Evolutionary conservation across 2,888 invertebrate genomes (phyloP).

Genomic region (Cordilura impudica): DNA sequence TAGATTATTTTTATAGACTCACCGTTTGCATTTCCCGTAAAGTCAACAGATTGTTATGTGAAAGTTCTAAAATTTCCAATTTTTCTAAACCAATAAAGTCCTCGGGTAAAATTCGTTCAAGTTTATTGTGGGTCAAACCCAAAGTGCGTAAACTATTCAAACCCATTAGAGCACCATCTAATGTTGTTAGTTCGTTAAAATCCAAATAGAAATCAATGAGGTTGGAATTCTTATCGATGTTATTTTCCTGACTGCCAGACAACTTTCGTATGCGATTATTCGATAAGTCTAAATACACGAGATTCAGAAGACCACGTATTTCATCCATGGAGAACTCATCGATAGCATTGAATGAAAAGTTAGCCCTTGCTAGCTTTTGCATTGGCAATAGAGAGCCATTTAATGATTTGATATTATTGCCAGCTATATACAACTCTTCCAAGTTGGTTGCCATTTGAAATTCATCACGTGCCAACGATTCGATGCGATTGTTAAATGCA

Average conservation of each 20-base stretch:
- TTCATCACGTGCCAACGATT: conserved; percentile 87
- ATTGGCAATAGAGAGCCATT: conserved; percentile 86
- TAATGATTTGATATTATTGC: conserved; percentile 84
- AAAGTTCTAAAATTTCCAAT: conserved; percentile 86
- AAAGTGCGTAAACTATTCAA: conserved; percentile 85
- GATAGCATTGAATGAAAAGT: conserved; percentile 87
- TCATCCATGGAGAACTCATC: conserved; percentile 89
- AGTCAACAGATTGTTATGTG: conserved; percentile 86
- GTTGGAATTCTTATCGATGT: conserved; percentile 87
- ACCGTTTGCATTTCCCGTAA: conserved; percentile 91
- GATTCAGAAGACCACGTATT: conserved; percentile 84
- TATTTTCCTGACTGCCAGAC: conserved; percentile 84
- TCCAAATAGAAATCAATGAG: conserved; percentile 86
- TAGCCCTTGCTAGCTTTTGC: conserved; percentile 83
- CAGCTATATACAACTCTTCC: conserved; percentile 85
- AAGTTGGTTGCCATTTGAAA: conserved; percentile 85
- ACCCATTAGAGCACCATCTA: conserved; percentile 88
- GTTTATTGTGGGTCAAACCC: conserved; percentile 86
- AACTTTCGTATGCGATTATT: conserved; percentile 85
- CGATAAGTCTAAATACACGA: conserved; percentile 87
- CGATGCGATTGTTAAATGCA: conserved; percentile 86
- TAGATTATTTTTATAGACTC: too few species aligned
- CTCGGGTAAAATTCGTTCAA: conserved; percentile 86
- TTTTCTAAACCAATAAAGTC: conserved; percentile 88
- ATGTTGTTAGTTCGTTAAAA: conserved; percentile 84